These are phyloP conservation scores for Sebastes matsubarae DNA, from an alignment of 2,797 vertebrate species.

Conservation along the genomic window DNA sequence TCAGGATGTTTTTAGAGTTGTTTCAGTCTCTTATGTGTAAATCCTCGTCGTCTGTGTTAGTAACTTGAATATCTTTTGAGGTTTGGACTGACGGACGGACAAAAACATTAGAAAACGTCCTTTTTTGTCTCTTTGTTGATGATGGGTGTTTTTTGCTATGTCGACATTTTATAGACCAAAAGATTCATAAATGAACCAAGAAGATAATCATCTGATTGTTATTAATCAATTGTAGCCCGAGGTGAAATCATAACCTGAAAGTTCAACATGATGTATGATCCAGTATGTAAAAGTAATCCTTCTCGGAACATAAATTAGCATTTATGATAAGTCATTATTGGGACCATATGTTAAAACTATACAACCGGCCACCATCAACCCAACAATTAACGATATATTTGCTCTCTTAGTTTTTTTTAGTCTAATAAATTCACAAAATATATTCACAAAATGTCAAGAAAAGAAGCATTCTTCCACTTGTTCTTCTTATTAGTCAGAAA, in stretches of 20 bases:
- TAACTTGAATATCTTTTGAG: too few relatives aligned
- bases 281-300: not conserved
- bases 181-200: not conserved
- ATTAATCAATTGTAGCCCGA: not conserved
- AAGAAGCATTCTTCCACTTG: too few relatives aligned
- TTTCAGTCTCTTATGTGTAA: too few relatives aligned
- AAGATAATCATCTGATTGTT: not conserved
- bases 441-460: too few relatives aligned
- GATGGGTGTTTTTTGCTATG: too few relatives aligned
- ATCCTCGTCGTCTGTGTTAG: too few relatives aligned
- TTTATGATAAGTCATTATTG: not conserved
- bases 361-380: too few relatives aligned
- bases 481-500: too few relatives aligned
- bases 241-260: not conserved
- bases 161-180: not conserved
- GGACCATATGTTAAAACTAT: not conserved
- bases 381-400: too few relatives aligned
- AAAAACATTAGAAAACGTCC: not conserved
- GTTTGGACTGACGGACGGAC: not conserved
- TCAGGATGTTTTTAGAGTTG: not conserved
- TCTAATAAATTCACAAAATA: too few relatives aligned
- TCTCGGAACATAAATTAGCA: not conserved
- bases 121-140: not conserved
- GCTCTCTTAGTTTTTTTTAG: too few relatives aligned
- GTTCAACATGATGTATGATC: not conserved